Evolutionary conservation across 2,113 vertebrate genomes (phyloP), one percentile per base, ranked within the genome.

Genomic region (Nothoprocta pentlandii): DNA sequence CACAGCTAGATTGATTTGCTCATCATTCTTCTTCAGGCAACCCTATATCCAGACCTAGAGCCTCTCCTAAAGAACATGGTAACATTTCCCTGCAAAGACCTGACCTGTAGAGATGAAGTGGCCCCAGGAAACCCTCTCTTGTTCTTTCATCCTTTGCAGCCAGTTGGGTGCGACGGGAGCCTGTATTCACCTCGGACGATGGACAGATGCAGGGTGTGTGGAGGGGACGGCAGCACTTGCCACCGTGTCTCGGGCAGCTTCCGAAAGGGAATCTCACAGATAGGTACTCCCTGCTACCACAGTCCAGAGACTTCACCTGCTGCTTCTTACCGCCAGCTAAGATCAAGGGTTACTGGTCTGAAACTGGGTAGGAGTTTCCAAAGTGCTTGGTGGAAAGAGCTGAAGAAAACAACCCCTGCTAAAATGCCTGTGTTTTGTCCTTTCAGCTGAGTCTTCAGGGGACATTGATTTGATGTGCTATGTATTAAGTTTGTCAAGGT

Each of bases 261-360:
- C 97, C 98, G 98, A 97, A 98, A 97, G 96, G 98, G 98, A 97
- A 93, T 98, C 98, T 97, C 98, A 98, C 98, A 99, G 98, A 98
- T 99, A 98, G 98, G 98, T 99, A 99, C 98, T 98, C 96, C 96
- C 97, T 96, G 77, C 93, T 97, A 86, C 93, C 90, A 58, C 80
- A 79, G 87, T 67, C 88, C 20, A 9, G 85, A 85, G 74, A 74
- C 96, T 90, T 95, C 87, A 85, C 67, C 76, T 74, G 63, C 74
- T 94, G 10, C 81, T 73, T 93, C 63, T 85, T 90, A 76, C 73
- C 76, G 82, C 70, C 89, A 80, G 32, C 56, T 87, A 81, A 32
- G 75, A 13, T 14, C 20, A 62, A 92, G 87, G 92, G 92, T 80
- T 49, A 39, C 56, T 89, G 94, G 83, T 86, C 93, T 68, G 53